Conservation (phyloP, 2,888 invertebrate genomes). For the Acanthosepion lycidas region DNA sequence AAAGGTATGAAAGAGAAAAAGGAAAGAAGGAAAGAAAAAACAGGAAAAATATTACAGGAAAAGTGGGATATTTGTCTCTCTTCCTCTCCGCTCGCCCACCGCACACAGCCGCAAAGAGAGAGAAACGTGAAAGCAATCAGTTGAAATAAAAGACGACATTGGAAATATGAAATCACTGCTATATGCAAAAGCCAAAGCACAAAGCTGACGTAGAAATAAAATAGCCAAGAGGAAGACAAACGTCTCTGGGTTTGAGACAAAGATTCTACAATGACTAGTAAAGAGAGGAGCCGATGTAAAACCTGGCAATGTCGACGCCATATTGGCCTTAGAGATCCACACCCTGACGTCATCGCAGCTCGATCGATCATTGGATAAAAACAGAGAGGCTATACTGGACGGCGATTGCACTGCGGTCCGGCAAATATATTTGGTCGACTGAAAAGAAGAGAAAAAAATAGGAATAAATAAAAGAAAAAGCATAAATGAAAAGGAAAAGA, state of each 20-base stretch:
- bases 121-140: neutral
- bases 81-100: neutral
- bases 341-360: neutral
- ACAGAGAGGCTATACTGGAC: neutral
- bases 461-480: too few species aligned
- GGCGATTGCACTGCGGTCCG: neutral
- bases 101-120: neutral
- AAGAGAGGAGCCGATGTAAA: neutral
- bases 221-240: neutral
- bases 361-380: slow-evolving; percentile 1
- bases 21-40: neutral
- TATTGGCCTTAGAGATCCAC: neutral
- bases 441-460: too few species aligned
- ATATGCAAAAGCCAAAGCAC: neutral
- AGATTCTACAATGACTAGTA: neutral
- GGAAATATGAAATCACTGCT: neutral
- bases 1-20: neutral
- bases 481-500: too few species aligned
- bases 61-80: neutral
- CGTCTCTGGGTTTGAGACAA: neutral
- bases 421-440: neutral
- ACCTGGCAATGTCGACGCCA: slow-evolving; percentile 33
- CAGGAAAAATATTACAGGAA: too few species aligned
- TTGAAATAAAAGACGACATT: neutral
- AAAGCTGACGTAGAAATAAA: neutral